phyloP scores from a whole-genome alignment of 2,888 invertebrate species.

The Lapara coniferarum region DNA sequence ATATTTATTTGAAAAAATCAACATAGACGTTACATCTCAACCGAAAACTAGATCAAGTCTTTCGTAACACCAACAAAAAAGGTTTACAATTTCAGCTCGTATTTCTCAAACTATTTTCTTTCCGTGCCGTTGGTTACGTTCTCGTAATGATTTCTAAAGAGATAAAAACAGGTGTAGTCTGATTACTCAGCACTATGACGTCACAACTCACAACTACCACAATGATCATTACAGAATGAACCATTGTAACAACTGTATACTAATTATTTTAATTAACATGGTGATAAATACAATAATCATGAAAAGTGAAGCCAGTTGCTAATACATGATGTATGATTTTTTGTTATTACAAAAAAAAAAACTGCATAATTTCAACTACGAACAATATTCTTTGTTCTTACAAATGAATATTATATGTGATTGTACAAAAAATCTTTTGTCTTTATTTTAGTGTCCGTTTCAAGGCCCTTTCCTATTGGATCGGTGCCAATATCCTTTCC shows the following conservation, averaged over 20 bases:
- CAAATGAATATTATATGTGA: not conserved
- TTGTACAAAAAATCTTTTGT: not conserved
- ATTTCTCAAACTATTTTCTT: constrained; percentile 13
- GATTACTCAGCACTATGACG: not conserved
- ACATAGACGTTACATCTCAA: not conserved
- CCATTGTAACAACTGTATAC: not conserved
- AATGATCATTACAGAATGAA: not conserved
- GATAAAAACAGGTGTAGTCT: constrained; percentile 14
- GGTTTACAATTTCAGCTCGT: not conserved
- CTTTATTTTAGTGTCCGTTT: not conserved
- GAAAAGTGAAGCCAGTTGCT: not conserved
- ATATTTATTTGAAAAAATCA: not conserved
- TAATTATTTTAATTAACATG: not conserved
- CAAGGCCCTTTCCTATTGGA: constrained; percentile 1
- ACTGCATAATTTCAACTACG: not conserved
- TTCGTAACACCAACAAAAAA: constrained; percentile 16
- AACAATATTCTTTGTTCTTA: not conserved
- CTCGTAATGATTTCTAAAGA: constrained; percentile 4
- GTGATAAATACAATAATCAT: not conserved
- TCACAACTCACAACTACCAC: not conserved
- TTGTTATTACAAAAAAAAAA: not conserved
- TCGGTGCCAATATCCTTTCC: constrained; percentile 2
- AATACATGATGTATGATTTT: not conserved
- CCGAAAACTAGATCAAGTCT: not conserved
- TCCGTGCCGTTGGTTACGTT: not conserved